Base-by-base conservation (phyloP, 2,113 vertebrate species). In the Dromaius novaehollandiae region DNA sequence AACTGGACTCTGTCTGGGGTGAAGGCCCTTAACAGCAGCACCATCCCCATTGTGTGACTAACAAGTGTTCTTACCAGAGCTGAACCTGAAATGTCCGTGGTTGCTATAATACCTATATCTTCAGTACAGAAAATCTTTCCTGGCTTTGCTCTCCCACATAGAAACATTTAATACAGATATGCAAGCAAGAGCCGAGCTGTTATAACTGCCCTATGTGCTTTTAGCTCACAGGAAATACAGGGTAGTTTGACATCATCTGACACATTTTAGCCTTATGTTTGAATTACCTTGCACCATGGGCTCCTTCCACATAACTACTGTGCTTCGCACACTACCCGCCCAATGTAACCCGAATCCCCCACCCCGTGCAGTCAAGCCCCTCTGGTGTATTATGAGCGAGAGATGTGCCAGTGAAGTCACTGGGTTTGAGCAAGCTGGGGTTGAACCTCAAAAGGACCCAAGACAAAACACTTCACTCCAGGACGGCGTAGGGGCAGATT, bases 21-120 rank as follows among this genome's bases (percentile, higher is more conserved):
- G 61, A 76, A 9, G 68, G 18, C 36, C 36, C 48, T 25, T 16
- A 15, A 34, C n/a, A 80, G 71, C 75, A 86, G 75, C n/a, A 28
- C 15, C 28, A 24, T 26, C 40, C 32, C 75, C 60, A 0, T 2
- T 19, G 15, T 17, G n/a, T 38, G 25, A 68, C 28, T 78, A 40
- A 40, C 4, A n/a, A 42, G 51, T 1, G 0, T 8, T 82, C 63
- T 64, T 5, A 66, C 20, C 28, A 38, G 44, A 1, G 0, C 2
- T 20, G 71, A 82, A 63, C 46, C 40, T 2, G 38, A 44, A n/a
- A 63, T 2, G 10, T 7, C 65, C 3, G 1, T 1, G 1, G 46
- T 6, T 65, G 22, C 50, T 91, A 51, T 34, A 64, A 55, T 21
- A 53, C 20, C 3, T 0, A 9, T 14, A 58, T 28, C 70, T 76